phyloP scores from a whole-genome alignment of 2,113 vertebrate species.

The Morphnarchus princeps region DNA sequence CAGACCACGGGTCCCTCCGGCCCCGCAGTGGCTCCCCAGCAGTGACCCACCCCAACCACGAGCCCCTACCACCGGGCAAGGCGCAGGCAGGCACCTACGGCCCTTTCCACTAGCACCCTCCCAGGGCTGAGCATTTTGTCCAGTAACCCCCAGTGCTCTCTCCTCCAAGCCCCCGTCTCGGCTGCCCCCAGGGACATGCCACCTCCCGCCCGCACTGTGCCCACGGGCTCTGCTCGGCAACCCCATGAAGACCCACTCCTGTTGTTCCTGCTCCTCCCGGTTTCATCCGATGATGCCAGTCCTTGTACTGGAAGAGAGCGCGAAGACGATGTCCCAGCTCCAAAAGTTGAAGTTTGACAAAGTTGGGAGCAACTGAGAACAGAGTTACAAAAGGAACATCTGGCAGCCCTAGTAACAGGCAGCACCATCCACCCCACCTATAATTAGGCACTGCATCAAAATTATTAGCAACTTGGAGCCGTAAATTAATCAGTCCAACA shows the following conservation, averaged over 20 bases:
- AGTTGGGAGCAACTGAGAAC: accelerated
- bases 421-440: neutral
- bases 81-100: neutral
- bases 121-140: accelerated
- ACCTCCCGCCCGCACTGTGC: neutral
- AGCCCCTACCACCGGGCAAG: accelerated
- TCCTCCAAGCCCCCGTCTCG: accelerated
- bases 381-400: neutral
- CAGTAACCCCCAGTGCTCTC: neutral
- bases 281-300: neutral
- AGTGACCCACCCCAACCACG: accelerated
- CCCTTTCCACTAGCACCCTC: neutral
- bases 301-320: neutral
- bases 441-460: neutral
- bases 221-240: neutral
- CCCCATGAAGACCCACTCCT: neutral
- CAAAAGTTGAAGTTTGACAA: neutral
- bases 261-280: neutral
- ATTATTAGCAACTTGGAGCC: neutral
- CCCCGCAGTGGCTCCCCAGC: neutral
- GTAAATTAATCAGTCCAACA: neutral
- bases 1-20: neutral
- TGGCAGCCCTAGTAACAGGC: neutral
- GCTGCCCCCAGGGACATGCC: neutral
- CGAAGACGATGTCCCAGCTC: neutral